A percentile compares a stretch with the other conserved stretches of the same genome.
Conservation (phyloP, 2,888 invertebrate genomes). For the Bugulina stolonifera region DNA sequence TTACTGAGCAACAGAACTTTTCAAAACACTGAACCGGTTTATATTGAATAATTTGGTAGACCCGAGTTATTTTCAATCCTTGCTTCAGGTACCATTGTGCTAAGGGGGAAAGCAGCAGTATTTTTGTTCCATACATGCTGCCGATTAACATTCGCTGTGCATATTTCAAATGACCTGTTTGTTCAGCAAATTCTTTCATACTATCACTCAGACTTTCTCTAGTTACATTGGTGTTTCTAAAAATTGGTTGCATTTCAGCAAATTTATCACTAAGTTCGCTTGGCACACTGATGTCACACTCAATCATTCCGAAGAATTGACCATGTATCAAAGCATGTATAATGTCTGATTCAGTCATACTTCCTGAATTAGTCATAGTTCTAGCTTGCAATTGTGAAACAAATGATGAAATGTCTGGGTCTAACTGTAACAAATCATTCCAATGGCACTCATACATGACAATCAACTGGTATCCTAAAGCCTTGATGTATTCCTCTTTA, state of each 20-base stretch:
- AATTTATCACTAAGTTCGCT: background rate
- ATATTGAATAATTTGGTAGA: background rate
- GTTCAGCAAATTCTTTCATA: background rate
- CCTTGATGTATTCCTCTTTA: background rate
- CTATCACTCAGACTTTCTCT: background rate
- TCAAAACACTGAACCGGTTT: background rate
- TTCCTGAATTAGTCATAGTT: too few species aligned
- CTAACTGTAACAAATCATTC: too few species aligned
- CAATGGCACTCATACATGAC: background rate
- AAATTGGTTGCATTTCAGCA: background rate
- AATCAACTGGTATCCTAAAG: background rate
- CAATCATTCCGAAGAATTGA: background rate
- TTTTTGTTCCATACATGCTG: background rate
- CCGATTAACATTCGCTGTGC: background rate
- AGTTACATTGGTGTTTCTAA: background rate
- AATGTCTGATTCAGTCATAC: too few species aligned
- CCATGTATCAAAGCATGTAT: background rate
- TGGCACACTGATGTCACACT: background rate
- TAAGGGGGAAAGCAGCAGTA: background rate
- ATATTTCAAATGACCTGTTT: background rate
- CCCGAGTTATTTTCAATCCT: background rate
- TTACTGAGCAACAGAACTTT: background rate
- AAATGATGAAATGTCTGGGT: too few species aligned
- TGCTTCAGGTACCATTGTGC: background rate
- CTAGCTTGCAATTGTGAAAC: too few species aligned